Conservation (phyloP, 23 tunicate species). For the Corella eumyota region DNA sequence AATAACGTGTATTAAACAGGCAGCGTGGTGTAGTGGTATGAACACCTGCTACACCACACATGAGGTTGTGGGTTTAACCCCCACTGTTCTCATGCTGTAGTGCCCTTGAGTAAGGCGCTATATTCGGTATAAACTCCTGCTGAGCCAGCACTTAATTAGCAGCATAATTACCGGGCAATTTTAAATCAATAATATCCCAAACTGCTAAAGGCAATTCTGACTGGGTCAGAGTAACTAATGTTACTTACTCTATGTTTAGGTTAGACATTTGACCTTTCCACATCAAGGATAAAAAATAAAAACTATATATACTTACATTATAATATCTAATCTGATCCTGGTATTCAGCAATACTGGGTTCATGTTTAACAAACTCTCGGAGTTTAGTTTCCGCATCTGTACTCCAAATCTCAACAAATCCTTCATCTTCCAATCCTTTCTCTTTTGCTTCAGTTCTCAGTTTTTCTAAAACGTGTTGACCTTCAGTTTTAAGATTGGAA, state of each 20-base stretch:
- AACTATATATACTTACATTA: conserved; percentile 23
- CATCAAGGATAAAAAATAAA: not conserved
- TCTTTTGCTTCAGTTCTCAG: conserved; percentile 20
- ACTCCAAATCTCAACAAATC: conserved; percentile 74
- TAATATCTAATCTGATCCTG: conserved; percentile 62
- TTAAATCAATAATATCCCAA: too few relatives aligned
- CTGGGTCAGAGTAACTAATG: too few relatives aligned
- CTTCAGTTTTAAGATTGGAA: conserved; percentile 57
- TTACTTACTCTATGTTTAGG: too few relatives aligned
- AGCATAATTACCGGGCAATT: too few relatives aligned
- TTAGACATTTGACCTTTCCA: too few relatives aligned
- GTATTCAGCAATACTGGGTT: conserved; percentile 65
- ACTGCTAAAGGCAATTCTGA: too few relatives aligned
- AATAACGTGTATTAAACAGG: too few relatives aligned
- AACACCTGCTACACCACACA: not conserved
- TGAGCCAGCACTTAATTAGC: too few relatives aligned
- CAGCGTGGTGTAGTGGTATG: not conserved
- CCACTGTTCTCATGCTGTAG: too few relatives aligned
- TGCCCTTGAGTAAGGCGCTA: too few relatives aligned
- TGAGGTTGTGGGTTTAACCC: too few relatives aligned
- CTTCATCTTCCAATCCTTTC: conserved; percentile 57
- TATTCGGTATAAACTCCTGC: too few relatives aligned
- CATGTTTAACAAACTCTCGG: conserved; percentile 40
- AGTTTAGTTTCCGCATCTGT: conserved; percentile 82
- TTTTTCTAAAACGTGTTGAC: conserved; percentile 42